A percentile compares a stretch with the other conserved stretches of the same genome.
Conservation (phyloP, 2,797 vertebrate genomes). For the Columba guinea region DNA sequence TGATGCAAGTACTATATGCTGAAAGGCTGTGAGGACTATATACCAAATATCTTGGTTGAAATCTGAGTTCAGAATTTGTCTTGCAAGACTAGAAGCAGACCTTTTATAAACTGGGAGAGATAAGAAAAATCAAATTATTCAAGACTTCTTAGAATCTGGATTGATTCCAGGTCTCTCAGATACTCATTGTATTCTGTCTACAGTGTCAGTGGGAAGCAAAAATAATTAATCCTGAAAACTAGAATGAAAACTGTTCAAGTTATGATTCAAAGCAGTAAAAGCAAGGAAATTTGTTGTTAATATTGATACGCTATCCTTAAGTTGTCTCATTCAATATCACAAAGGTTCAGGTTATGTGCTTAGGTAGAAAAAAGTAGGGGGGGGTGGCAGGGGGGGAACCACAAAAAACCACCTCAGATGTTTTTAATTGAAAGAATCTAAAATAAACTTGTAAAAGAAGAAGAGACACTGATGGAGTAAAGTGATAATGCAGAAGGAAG, state of each 20-base stretch:
- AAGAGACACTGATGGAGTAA: not conserved
- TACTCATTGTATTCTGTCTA: not conserved
- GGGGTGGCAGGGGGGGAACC: too few relatives aligned
- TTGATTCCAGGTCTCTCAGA: not conserved
- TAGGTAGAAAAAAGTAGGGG: not conserved
- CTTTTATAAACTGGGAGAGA: not conserved
- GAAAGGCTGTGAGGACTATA: not conserved
- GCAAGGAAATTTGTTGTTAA: constrained; percentile 19
- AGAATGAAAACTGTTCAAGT: constrained; percentile 3
- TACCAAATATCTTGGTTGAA: not conserved
- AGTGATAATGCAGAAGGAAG: not conserved
- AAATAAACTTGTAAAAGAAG: not conserved
- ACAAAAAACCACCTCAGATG: not conserved
- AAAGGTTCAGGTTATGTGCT: not conserved
- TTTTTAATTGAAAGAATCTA: not conserved
- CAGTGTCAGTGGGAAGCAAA: constrained; percentile 6
- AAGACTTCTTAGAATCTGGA: not conserved
- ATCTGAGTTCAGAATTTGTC: not conserved
- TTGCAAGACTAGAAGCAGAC: not conserved
- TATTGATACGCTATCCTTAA: not conserved
- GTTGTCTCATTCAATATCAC: not conserved
- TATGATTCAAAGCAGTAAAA: constrained; percentile 24
- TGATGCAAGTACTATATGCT: not conserved
- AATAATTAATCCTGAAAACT: constrained; percentile 39
- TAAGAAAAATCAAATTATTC: constrained; percentile 19